Evolutionary conservation across 2,113 vertebrate genomes (phyloP).

Genomic region (Nansenia antarctica): DNA sequence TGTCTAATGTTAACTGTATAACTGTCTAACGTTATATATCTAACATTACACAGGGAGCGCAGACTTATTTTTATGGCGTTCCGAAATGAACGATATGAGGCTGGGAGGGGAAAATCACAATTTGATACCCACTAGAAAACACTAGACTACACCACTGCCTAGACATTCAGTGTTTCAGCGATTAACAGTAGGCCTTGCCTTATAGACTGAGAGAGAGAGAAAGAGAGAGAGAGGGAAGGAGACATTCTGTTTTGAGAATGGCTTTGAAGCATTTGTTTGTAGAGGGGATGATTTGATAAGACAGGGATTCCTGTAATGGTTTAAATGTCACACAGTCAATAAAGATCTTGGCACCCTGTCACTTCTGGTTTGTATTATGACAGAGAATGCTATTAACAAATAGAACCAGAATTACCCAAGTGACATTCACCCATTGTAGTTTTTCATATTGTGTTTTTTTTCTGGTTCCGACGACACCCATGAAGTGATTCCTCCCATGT

Average conservation of each 20-base stretch:
- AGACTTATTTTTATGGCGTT: too few relatives aligned
- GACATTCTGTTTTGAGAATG: slow-evolving; percentile 41
- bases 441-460: slow-evolving; percentile 41
- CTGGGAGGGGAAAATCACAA: too few relatives aligned
- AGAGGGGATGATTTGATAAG: slow-evolving; percentile 51
- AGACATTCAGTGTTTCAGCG: too few relatives aligned
- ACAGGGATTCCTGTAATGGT: slow-evolving; percentile 55
- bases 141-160: slow-evolving; percentile 61
- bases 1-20: too few relatives aligned
- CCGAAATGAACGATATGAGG: too few relatives aligned
- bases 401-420: slow-evolving; percentile 59
- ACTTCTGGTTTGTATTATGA: slow-evolving; percentile 68
- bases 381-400: slow-evolving; percentile 67
- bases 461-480: slow-evolving; percentile 12
- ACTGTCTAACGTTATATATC: too few relatives aligned
- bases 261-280: slow-evolving; percentile 51
- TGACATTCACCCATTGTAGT: slow-evolving; percentile 66
- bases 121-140: too few relatives aligned
- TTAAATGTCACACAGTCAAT: slow-evolving; percentile 76
- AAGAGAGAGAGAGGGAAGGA: neutral
- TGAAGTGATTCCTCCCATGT: slow-evolving; percentile 28
- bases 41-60: too few relatives aligned
- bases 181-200: too few relatives aligned
- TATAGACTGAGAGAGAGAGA: too few relatives aligned
- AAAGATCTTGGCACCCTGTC: slow-evolving; percentile 59